Base-by-base conservation (phyloP, 2,888 invertebrate genomes). In the Ecliptopera silaceata region DNA sequence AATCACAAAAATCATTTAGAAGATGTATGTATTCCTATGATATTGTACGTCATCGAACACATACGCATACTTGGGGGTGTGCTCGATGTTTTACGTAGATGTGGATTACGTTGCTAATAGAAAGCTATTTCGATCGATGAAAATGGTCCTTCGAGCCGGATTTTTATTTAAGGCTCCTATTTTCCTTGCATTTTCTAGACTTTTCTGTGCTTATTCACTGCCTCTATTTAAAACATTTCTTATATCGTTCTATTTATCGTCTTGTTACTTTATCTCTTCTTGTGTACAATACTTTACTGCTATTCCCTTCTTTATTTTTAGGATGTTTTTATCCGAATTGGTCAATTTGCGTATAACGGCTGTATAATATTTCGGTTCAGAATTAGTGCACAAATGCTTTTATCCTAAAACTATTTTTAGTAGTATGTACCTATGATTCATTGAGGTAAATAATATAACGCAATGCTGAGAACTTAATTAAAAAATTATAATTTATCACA, bases 401-500 rank as follows among this genome's bases (percentile, higher is more conserved):
- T 46, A 46, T 58, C 49, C 52, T 46, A n/a, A 15, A 26, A 49
- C 11, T 26, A 41, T 38, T 48, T 47, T 34, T 34, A 8, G 15
- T 15, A 26, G 11, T 42, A 13, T 3, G 20, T 12, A 26, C 26
- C 13, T 18, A 39, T 45, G 46, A 12, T 39, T 55, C 18, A 47
- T 48, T 48, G 43, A 48, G 41, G 38, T 39, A 47, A 43, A 39
- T 36, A 26, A 43, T 32, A 45, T 32, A 43, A 41, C 53, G 39
- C 31, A 39, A 26, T 32, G 44, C 51, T 52, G 50, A 41, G 22
- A 61, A 53, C 20, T 43, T 13, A 29, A 58, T 51, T 51, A 44
- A 47, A 59, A 53, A 52, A 43, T 53, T 62, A 59, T 34, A n/a
- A 36, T 59, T 59, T 59, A 56, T 56, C 56, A 46, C 49, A 36